Evolutionary conservation across 2,888 invertebrate species (phyloP), one percentile per base, ranked within the genome.

Genomic region (Pomacea canaliculata): DNA sequence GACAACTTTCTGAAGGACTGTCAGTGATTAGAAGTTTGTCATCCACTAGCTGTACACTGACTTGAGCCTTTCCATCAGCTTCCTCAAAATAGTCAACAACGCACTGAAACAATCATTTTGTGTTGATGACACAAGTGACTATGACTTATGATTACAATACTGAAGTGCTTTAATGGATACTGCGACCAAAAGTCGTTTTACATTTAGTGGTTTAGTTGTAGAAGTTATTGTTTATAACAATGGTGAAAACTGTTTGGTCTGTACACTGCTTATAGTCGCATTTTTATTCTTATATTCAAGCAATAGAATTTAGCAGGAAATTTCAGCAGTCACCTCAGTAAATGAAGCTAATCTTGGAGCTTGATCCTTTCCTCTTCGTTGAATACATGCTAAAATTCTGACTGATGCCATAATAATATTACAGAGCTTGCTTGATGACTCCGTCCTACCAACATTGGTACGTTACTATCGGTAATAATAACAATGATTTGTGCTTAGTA

Each of bases 81-180:
- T 67, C 65, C 19, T 73, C 78, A 74, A 79, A 79, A 51, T 78
- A 76, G 18, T 66, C 70, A n/a, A 78, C 49, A 68, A 79, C 71
- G 66, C 79, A 79, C 79, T 79, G 76, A 59, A 27, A 56, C 37
- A 27, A 66, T 66, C 46, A 72, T 37, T 13, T 56, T 18, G 18
- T 10, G 10, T 13, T 37, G 67, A 19, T 16, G 7, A 37, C 8
- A 37, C 46, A 46, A 9, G 67, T 67, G 19, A 46, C 18, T 67
- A 2, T 67, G 67, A 37, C 9, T 63, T 23, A 67, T 37, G 5
- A 2, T 16, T 16, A 13, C 1, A 56, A 1, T 56, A 56, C 4
- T 56, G 51, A 56, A 16, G 51, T 13, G 0, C 2, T 56, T 0
- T 16, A 56, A 16, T 0, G 16, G 10, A 7, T 56, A 13, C 10